Conservation (phyloP, 2,888 invertebrate genomes). For the Chymomyza caudatula region DNA sequence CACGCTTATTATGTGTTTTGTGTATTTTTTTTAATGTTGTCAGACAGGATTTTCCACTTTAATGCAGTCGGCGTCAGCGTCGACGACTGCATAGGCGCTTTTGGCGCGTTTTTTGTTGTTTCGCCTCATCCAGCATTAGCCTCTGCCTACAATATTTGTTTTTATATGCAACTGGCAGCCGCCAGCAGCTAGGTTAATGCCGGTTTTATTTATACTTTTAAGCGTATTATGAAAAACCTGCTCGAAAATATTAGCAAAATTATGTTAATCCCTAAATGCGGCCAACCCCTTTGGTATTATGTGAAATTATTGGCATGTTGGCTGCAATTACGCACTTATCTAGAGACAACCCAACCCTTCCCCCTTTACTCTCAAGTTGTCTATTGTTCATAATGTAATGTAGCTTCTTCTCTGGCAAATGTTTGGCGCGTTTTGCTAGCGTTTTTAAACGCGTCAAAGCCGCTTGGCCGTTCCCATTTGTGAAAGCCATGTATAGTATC, state of each 20-base stretch:
- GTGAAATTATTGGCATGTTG: neutral
- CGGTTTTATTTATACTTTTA: slow-evolving; percentile 59
- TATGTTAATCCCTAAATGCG: slow-evolving; percentile 47
- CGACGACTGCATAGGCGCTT: slow-evolving; percentile 15
- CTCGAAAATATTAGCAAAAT: slow-evolving; percentile 55
- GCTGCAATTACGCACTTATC: slow-evolving; percentile 17
- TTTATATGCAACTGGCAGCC: neutral
- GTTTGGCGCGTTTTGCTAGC: slow-evolving; percentile 18
- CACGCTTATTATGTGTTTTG: slow-evolving; percentile 59
- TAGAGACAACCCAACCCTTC: slow-evolving; percentile 14
- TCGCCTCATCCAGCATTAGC: slow-evolving; percentile 30
- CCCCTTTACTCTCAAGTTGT: neutral
- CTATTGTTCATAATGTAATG: slow-evolving; percentile 13
- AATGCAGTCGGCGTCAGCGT: slow-evolving; percentile 45
- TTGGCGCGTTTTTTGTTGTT: slow-evolving; percentile 44
- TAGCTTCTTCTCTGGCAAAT: slow-evolving; percentile 10
- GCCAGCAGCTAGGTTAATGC: slow-evolving; percentile 56
- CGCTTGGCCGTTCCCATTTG: neutral
- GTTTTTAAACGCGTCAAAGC: slow-evolving; percentile 26
- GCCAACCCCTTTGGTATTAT: neutral
- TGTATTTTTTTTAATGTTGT: slow-evolving; percentile 58
- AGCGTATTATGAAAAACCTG: slow-evolving; percentile 52
- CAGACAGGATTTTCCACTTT: slow-evolving; percentile 75
- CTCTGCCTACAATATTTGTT: neutral
- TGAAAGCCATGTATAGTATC: neutral